Evolutionary conservation across 2,797 vertebrate genomes (phyloP).

Genomic region (Ptychadena robeensis): DNA sequence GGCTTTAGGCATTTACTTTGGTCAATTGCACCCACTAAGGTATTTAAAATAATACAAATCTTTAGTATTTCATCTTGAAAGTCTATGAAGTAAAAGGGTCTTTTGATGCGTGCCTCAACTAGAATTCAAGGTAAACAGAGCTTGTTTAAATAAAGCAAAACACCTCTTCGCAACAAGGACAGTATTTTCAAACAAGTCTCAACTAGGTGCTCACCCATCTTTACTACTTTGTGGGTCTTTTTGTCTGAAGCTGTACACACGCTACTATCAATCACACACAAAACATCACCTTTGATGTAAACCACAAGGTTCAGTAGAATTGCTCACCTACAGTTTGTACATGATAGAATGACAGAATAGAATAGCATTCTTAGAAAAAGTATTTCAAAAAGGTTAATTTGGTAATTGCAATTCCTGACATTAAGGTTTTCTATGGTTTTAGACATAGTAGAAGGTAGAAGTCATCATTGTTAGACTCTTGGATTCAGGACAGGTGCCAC

Average conservation of each 20-base stretch:
- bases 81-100: neutral
- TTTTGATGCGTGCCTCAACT: neutral
- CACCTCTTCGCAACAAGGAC: neutral
- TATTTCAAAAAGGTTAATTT: neutral
- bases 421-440: neutral
- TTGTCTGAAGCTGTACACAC: neutral
- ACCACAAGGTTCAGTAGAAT: neutral
- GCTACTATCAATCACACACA: neutral
- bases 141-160: neutral
- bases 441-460: neutral
- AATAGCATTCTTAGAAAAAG: neutral
- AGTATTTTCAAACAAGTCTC: slow-evolving; percentile 1
- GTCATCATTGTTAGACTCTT: too few relatives aligned
- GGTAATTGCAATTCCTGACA: too few relatives aligned
- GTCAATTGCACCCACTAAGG: neutral
- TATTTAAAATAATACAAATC: neutral
- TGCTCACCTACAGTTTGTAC: neutral
- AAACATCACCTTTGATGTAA: neutral
- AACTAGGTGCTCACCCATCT: neutral
- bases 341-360: neutral
- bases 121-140: neutral
- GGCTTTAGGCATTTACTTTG: neutral
- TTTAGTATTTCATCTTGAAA: neutral
- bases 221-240: neutral
- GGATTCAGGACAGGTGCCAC: too few relatives aligned